Evolutionary conservation across 2,113 vertebrate species (phyloP).

Genomic region (Electrona antarctica): DNA sequence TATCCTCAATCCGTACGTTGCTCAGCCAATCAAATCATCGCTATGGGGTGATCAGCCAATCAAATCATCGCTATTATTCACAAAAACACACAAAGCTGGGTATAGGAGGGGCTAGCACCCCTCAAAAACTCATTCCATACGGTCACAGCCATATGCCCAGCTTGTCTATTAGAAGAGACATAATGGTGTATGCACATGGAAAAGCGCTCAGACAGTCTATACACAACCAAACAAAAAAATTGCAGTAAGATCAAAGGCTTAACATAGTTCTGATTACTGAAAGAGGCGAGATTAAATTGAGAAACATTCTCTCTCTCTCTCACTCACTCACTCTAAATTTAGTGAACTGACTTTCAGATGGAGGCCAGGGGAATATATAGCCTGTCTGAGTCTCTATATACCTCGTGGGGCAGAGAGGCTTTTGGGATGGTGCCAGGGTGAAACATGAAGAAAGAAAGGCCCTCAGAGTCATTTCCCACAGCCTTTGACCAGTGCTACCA

Average conservation of each 20-base stretch:
- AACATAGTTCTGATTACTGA: slow-evolving; percentile 29
- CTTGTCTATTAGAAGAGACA: too few species aligned
- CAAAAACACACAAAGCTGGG: too few species aligned
- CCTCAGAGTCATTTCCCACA: slow-evolving; percentile 63
- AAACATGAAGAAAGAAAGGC: slow-evolving; percentile 46
- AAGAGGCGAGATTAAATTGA: slow-evolving; percentile 32
- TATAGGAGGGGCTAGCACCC: too few species aligned
- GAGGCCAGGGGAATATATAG: slow-evolving; percentile 65
- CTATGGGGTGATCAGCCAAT: too few species aligned
- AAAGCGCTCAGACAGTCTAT: slow-evolving; percentile 2
- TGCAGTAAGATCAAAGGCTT: slow-evolving; percentile 13
- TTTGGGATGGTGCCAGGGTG: slow-evolving; percentile 42
- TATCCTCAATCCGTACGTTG: too few species aligned
- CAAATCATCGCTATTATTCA: too few species aligned
- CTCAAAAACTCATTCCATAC: too few species aligned
- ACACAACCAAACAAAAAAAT: slow-evolving; percentile 1
- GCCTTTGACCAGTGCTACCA: slow-evolving; percentile 59
- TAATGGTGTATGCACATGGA: not conserved
- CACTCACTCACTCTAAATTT: slow-evolving; percentile 53
- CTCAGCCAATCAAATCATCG: too few species aligned
- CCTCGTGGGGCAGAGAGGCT: slow-evolving; percentile 35
- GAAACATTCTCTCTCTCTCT: slow-evolving; percentile 20
- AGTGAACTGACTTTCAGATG: slow-evolving; percentile 62
- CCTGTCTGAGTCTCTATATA: slow-evolving; percentile 44
- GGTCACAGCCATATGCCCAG: too few species aligned